phyloP scores from a whole-genome alignment of 1,140 invertebrate species.

The Drosophila elegans region DNA sequence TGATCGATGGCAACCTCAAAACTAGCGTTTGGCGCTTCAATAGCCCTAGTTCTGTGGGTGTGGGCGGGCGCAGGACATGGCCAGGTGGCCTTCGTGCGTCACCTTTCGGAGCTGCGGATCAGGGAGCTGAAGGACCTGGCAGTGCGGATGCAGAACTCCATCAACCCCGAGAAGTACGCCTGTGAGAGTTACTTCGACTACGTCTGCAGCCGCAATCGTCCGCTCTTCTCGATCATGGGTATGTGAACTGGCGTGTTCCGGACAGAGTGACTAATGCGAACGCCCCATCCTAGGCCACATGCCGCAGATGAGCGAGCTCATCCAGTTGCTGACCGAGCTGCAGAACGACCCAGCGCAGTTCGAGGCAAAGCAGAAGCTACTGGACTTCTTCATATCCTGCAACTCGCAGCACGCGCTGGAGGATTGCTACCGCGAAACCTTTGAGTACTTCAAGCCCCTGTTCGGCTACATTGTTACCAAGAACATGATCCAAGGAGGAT shows the following conservation, averaged over 20 bases:
- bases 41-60: slow-evolving; percentile 14
- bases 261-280: background rate
- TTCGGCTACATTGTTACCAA: slow-evolving; percentile 79
- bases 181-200: slow-evolving; percentile 80
- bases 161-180: slow-evolving; percentile 67
- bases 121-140: slow-evolving; percentile 64
- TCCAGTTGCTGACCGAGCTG: slow-evolving; percentile 61
- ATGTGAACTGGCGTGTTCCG: background rate
- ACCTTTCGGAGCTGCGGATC: slow-evolving; percentile 70
- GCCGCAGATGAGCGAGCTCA: slow-evolving; percentile 59
- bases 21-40: slow-evolving; percentile 1
- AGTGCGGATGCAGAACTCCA: slow-evolving; percentile 57
- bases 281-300: slow-evolving; percentile 50
- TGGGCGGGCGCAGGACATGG: slow-evolving; percentile 11
- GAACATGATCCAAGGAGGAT: slow-evolving; percentile 43
- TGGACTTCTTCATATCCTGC: slow-evolving; percentile 79
- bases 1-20: slow-evolving; percentile 7
- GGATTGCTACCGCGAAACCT: slow-evolving; percentile 79
- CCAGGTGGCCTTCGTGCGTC: slow-evolving; percentile 55
- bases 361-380: slow-evolving; percentile 74
- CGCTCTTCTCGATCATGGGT: slow-evolving; percentile 77
- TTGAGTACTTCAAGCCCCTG: slow-evolving; percentile 77
- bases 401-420: slow-evolving; percentile 61
- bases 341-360: slow-evolving; percentile 70
- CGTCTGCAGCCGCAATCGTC: slow-evolving; percentile 74